These are phyloP conservation scores for Gonioctena quinquepunctata DNA, from an alignment of 1,140 invertebrate genomes.

Conservation along the genomic window DNA sequence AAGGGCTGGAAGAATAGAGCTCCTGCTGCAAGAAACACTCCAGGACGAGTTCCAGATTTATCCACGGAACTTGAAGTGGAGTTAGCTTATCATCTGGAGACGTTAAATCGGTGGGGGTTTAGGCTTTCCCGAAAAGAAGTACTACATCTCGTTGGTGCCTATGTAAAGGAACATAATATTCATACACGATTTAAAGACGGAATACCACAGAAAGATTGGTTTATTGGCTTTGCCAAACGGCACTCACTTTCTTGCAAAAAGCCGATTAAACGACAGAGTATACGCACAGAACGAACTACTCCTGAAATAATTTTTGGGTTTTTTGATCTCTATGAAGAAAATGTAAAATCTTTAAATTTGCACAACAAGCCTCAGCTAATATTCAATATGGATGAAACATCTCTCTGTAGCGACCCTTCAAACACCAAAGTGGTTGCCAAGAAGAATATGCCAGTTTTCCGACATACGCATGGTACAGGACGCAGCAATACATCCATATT, in stretches of 20 bases:
- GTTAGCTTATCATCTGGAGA: constrained; percentile 35
- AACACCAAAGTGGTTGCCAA: neutral
- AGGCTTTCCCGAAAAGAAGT: constrained; percentile 47
- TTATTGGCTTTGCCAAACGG: constrained; percentile 19
- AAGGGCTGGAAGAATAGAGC: constrained; percentile 12
- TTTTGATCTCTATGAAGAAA: neutral
- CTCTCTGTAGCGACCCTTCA: neutral
- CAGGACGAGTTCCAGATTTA: constrained; percentile 39
- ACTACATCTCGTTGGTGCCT: constrained; percentile 41
- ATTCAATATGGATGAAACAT: neutral
- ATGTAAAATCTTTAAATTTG: neutral
- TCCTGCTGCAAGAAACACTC: constrained; percentile 20
- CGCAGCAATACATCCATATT: neutral
- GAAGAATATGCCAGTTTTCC: neutral
- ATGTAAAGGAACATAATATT: constrained; percentile 43
- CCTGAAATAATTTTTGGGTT: neutral
- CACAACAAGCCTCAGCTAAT: neutral
- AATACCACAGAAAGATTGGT: constrained; percentile 52
- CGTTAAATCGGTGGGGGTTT: constrained; percentile 49
- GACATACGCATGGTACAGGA: neutral
- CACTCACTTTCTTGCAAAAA: neutral
- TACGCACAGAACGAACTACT: neutral
- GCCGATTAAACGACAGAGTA: neutral
- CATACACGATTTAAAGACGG: constrained; percentile 50
- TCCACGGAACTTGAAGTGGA: constrained; percentile 34